phyloP scores from a whole-genome alignment of 2,888 invertebrate genomes.

The Napeogenes sylphis region DNA sequence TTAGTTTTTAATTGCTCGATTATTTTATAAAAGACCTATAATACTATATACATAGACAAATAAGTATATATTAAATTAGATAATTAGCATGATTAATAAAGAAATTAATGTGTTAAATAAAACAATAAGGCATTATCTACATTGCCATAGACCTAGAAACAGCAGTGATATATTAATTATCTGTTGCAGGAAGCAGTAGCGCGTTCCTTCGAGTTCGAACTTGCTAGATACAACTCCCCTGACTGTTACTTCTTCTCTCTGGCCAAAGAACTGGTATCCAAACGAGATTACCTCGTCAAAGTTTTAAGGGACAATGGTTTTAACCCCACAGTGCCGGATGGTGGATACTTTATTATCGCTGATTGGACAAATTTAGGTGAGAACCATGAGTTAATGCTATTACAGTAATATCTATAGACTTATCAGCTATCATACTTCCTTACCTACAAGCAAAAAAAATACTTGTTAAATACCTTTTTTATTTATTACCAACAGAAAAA shows the following conservation, averaged over 20 bases:
- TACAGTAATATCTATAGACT: background rate
- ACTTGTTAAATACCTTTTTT: background rate
- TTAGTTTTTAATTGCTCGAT: no score
- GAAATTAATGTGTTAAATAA: no score
- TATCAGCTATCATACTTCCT: no score
- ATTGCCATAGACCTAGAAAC: no score
- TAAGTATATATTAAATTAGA: no score
- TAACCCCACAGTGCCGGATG: conserved; percentile 94
- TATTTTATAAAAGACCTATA: no score
- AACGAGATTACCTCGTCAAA: conserved; percentile 88
- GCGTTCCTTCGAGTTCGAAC: conserved; percentile 90
- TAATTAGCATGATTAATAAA: no score
- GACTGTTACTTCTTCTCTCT: conserved; percentile 91
- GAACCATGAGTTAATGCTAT: conserved; percentile 13
- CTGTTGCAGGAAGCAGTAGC: conserved; percentile 91
- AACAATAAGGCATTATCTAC: no score
- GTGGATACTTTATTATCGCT: conserved; percentile 98
- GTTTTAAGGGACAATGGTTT: conserved; percentile 88
- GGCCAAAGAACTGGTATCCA: conserved; percentile 83
- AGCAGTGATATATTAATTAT: background rate
- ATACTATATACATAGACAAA: no score
- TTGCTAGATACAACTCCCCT: conserved; percentile 80
- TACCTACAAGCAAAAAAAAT: no score
- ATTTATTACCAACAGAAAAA: conserved; percentile 61
- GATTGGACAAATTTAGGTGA: conserved; percentile 89